phyloP scores from a whole-genome alignment of 2,113 vertebrate genomes.

The Odontesthes bonariensis region DNA sequence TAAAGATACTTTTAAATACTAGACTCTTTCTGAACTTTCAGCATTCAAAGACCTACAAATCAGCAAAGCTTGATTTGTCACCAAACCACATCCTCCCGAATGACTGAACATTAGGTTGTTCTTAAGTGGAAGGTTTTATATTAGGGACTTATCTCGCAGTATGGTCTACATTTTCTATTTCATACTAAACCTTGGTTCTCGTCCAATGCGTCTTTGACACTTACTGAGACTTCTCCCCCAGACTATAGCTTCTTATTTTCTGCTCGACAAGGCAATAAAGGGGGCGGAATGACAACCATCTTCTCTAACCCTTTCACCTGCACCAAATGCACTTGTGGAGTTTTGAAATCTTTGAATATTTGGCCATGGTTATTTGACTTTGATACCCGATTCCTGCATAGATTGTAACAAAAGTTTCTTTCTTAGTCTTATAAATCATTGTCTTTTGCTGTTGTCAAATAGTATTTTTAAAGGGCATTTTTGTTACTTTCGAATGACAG shows the following conservation, averaged over 20 bases:
- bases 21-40: neutral
- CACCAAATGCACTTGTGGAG: slow-evolving; percentile 1
- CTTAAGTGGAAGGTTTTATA: neutral
- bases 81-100: neutral
- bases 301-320: slow-evolving; percentile 7
- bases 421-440: neutral
- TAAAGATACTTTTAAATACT: neutral
- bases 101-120: neutral
- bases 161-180: slow-evolving; percentile 1
- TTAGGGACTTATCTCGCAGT: neutral
- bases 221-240: neutral
- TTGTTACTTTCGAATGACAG: neutral
- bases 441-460: slow-evolving; percentile 2
- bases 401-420: neutral
- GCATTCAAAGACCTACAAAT: neutral
- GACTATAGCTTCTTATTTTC: slow-evolving; percentile 17
- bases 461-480: neutral
- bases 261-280: slow-evolving; percentile 11
- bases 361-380: neutral
- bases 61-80: neutral
- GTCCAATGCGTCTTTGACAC: neutral
- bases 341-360: slow-evolving; percentile 12
- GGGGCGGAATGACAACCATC: neutral
- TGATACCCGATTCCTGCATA: neutral
- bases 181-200: slow-evolving; percentile 7